Percentiles rank a stretch among this genome's conserved stretches.
Evolutionary conservation across 2,888 invertebrate genomes (phyloP).

Genomic region (Ganaspis brasiliensis): DNA sequence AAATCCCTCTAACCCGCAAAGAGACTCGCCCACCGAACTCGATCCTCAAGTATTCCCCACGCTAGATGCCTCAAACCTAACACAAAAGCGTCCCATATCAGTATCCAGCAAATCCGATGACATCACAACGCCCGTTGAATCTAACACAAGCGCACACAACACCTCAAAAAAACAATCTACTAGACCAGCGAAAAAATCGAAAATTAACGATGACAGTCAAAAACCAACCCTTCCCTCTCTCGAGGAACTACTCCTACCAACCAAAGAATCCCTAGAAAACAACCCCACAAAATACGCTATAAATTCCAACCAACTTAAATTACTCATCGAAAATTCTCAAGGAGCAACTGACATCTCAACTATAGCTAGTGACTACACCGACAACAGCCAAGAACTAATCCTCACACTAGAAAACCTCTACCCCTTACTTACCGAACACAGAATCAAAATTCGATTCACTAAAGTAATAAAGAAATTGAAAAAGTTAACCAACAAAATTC

Average conservation of each 20-base stretch:
- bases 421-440: not conserved
- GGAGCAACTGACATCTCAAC: not conserved
- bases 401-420: not conserved
- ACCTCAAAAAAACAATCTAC: not conserved
- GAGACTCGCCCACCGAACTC: slow-evolving; percentile 7
- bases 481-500: not conserved
- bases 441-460: not conserved
- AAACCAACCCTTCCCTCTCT: not conserved
- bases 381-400: not conserved
- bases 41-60: not conserved
- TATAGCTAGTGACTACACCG: slow-evolving; percentile 24
- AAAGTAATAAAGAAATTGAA: slow-evolving; percentile 1
- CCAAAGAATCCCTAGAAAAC: not conserved
- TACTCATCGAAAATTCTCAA: slow-evolving; percentile 31
- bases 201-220: not conserved
- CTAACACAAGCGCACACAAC: not conserved
- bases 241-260: not conserved
- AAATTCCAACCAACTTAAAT: slow-evolving; percentile 20
- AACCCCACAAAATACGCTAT: not conserved
- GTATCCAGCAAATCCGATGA: not conserved
- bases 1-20: slow-evolving; percentile 32
- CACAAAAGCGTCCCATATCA: not conserved
- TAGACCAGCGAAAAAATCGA: not conserved
- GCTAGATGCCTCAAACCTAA: not conserved
- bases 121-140: too few relatives aligned